Evolutionary conservation across 2,888 invertebrate genomes (phyloP).

Genomic region (Epiblema foenella): DNA sequence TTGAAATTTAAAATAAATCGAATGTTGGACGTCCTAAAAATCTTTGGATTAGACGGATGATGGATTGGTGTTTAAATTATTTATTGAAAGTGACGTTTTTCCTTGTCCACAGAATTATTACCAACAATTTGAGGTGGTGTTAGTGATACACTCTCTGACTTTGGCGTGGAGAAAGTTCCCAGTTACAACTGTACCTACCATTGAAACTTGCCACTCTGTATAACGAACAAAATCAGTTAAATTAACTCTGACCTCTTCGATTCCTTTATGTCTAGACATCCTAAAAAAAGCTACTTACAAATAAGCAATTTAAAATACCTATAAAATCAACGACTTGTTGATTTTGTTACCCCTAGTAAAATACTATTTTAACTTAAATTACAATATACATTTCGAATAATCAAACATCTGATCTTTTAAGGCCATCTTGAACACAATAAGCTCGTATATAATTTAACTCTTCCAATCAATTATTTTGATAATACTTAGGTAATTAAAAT

Average conservation of each 20-base stretch:
- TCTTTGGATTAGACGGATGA: too few relatives aligned
- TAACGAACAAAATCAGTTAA: neutral
- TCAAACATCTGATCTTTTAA: constrained; percentile 1
- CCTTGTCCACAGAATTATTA: too few relatives aligned
- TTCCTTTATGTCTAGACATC: neutral
- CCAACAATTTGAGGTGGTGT: neutral
- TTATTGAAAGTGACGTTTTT: too few relatives aligned
- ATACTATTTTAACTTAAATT: constrained; percentile 19
- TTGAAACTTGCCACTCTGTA: neutral
- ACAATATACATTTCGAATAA: constrained; percentile 16
- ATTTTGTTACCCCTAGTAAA: neutral
- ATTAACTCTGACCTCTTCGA: neutral
- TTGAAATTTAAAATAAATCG: too few relatives aligned
- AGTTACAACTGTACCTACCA: neutral
- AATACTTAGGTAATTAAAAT: neutral
- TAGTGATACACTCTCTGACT: neutral
- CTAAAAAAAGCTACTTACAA: neutral
- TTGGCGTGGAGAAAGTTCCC: neutral
- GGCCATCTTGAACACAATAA: constrained; percentile 36
- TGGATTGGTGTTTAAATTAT: too few relatives aligned
- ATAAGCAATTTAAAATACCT: constrained; percentile 1
- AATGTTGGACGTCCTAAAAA: too few relatives aligned
- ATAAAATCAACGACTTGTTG: neutral
- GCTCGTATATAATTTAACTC: neutral
- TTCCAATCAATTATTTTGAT: neutral